Conservation (phyloP, 2,113 vertebrate species). For the Tachysurus fulvidraco region DNA sequence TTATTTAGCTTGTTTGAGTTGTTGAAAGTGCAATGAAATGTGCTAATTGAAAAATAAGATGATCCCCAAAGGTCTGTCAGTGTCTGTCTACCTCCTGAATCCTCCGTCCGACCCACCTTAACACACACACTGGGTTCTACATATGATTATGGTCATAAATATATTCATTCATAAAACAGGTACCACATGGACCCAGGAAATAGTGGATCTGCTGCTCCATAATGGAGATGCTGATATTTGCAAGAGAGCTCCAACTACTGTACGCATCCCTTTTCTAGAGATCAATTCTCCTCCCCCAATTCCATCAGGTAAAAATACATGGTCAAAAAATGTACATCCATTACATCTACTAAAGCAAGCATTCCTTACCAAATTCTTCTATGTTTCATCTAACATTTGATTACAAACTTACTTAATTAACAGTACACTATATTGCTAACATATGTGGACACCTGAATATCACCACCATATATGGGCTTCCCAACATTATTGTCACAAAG, state of each 20-base stretch:
- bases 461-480: not conserved
- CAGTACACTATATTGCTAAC: too few relatives aligned
- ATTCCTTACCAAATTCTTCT: not conserved
- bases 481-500: not conserved
- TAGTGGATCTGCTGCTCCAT: constrained; percentile 62
- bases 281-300: constrained; percentile 19
- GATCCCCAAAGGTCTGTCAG: not conserved
- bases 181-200: constrained; percentile 71
- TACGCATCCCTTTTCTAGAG: constrained; percentile 57
- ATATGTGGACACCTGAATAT: too few relatives aligned
- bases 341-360: constrained; percentile 57
- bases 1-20: not conserved
- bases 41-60: not conserved
- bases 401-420: too few relatives aligned
- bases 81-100: not conserved
- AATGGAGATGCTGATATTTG: constrained; percentile 49
- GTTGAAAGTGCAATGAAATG: not conserved
- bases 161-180: constrained; percentile 51
- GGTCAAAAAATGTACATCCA: too few relatives aligned
- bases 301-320: constrained; percentile 17
- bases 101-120: not conserved
- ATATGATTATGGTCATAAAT: not conserved
- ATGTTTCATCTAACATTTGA: not conserved
- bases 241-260: constrained; percentile 43
- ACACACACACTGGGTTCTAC: not conserved